These are phyloP conservation scores for Pristionchus maxplancki DNA, from an alignment of 2,888 invertebrate genomes.

Conservation along the genomic window DNA sequence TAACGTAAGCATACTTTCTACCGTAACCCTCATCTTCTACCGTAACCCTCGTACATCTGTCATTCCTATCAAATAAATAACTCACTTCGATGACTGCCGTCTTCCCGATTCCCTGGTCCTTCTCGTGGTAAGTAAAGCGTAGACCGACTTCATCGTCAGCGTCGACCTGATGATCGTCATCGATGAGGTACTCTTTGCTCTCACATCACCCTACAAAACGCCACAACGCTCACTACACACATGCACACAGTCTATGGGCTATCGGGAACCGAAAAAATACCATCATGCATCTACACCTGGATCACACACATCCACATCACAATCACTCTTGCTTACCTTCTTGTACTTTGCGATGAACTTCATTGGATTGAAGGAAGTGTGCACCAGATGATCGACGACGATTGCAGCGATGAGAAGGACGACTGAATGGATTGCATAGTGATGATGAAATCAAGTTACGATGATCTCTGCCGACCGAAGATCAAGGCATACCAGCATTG, in stretches of 20 bases:
- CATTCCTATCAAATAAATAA: background rate
- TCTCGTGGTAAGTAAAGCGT: background rate
- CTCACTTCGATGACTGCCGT: background rate
- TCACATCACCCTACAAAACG: too few relatives aligned
- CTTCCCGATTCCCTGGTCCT: background rate
- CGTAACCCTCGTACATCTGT: too few relatives aligned
- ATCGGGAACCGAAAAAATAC: too few relatives aligned
- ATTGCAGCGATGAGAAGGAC: background rate
- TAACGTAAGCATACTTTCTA: too few relatives aligned
- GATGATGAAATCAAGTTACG: background rate
- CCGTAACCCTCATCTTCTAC: too few relatives aligned
- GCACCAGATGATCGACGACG: background rate
- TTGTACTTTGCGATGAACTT: background rate
- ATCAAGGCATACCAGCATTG: background rate
- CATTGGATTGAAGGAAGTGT: background rate
- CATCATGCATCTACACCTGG: too few relatives aligned
- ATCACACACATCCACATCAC: too few relatives aligned
- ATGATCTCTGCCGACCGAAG: too few relatives aligned
- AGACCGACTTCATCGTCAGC: background rate
- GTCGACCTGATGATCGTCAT: background rate
- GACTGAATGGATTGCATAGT: background rate
- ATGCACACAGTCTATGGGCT: too few relatives aligned
- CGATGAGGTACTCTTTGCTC: too few relatives aligned
- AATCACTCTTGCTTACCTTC: background rate
- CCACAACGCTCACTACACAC: too few relatives aligned